Percentiles rank a stretch among this genome's conserved stretches.
phyloP scores from a whole-genome alignment of 1,140 invertebrate genomes.

The Intoshia linei region DNA sequence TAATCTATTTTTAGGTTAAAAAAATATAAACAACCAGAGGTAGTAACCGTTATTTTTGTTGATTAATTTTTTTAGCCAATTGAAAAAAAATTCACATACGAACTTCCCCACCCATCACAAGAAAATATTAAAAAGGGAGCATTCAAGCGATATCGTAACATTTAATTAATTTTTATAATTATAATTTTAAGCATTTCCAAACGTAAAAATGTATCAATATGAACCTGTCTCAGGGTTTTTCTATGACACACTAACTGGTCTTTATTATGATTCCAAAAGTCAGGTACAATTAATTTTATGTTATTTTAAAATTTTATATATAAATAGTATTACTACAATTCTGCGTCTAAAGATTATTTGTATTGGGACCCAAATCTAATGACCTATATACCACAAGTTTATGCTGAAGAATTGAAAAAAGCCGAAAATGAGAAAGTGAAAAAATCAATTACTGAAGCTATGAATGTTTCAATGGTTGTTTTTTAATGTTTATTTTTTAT shows the following conservation, averaged over 20 bases:
- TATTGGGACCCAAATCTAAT: conserved; percentile 44
- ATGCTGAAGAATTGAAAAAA: conserved; percentile 10
- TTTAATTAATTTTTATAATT: no score
- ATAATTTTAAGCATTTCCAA: conserved; percentile 33
- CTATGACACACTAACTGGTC: conserved; percentile 55
- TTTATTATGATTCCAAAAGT: conserved; percentile 75
- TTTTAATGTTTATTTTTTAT: not conserved
- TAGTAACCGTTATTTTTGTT: not conserved
- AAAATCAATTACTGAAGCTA: conserved; percentile 9
- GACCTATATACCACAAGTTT: conserved; percentile 16
- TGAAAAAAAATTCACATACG: not conserved
- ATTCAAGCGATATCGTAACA: no score
- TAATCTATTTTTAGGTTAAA: no score
- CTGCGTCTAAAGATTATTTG: conserved; percentile 50
- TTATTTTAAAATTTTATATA: not conserved
- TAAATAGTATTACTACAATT: conserved; percentile 35
- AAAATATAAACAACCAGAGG: no score
- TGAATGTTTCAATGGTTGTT: conserved; percentile 1
- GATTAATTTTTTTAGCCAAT: not conserved
- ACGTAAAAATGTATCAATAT: conserved; percentile 58
- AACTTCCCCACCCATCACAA: conserved; percentile 1
- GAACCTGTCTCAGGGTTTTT: conserved; percentile 80
- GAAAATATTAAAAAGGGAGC: no score
- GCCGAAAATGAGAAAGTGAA: conserved; percentile 13
- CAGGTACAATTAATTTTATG: conserved; percentile 28